A percentile compares a stretch with the other conserved stretches of the same genome.
Evolutionary conservation across 1,140 invertebrate genomes (phyloP).

Genomic region (Dendroctonus valens): DNA sequence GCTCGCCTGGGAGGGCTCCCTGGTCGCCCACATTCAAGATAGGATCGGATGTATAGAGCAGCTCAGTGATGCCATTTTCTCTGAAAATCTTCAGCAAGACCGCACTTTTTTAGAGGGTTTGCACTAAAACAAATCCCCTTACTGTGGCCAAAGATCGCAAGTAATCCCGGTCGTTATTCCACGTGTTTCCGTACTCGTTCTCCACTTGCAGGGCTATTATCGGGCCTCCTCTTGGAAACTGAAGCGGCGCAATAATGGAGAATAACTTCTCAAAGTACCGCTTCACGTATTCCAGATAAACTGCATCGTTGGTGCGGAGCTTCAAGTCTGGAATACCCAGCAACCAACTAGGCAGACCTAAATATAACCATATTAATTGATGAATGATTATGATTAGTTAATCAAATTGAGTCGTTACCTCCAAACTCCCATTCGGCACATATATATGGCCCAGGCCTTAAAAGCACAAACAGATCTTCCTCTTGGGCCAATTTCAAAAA

Average conservation of each 20-base stretch:
- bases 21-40: constrained; percentile 46
- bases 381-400: neutral
- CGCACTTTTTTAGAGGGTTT: neutral
- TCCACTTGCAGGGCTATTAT: constrained; percentile 58
- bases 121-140: neutral
- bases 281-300: constrained; percentile 53
- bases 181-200: constrained; percentile 57
- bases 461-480: constrained; percentile 77
- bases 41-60: constrained; percentile 57
- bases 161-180: constrained; percentile 46
- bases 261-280: constrained; percentile 54
- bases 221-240: constrained; percentile 57
- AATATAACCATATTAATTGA: neutral
- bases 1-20: constrained; percentile 44
- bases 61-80: constrained; percentile 50
- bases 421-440: constrained; percentile 77
- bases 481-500: constrained; percentile 82
- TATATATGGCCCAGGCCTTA: constrained; percentile 91
- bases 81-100: constrained; percentile 43
- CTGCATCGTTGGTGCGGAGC: constrained; percentile 54
- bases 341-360: constrained; percentile 41
- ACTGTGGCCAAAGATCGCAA: constrained; percentile 41
- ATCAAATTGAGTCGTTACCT: constrained; percentile 30
- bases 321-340: constrained; percentile 40
- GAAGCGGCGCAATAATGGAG: constrained; percentile 52